phyloP scores from a whole-genome alignment of 2,888 invertebrate genomes.

The Drosophila picticornis region DNA sequence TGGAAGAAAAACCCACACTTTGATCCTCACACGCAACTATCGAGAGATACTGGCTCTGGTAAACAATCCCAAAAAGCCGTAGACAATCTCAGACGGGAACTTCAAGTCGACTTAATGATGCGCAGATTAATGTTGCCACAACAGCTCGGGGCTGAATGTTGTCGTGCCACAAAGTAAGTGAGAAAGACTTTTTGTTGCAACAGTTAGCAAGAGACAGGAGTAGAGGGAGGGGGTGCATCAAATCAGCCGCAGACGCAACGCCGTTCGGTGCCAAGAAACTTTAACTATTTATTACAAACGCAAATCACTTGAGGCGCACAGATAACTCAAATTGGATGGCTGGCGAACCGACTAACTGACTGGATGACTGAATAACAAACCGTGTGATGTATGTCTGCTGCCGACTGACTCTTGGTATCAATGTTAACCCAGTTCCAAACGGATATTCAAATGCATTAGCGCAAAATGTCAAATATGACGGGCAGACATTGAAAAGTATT shows the following conservation, averaged over 20 bases:
- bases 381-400: conserved; percentile 8
- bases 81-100: conserved; percentile 45
- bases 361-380: background rate
- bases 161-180: conserved; percentile 50
- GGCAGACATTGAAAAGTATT: conserved; percentile 52
- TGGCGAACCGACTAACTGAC: conserved; percentile 2
- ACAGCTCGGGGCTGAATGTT: conserved; percentile 37
- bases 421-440: conserved; percentile 51
- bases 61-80: conserved; percentile 28
- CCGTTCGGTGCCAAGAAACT: conserved; percentile 70
- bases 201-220: conserved; percentile 13
- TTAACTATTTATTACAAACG: conserved; percentile 72
- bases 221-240: conserved; percentile 18
- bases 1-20: conserved; percentile 53
- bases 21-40: conserved; percentile 53
- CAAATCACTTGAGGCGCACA: conserved; percentile 56
- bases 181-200: conserved; percentile 47
- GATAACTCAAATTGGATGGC: conserved; percentile 5
- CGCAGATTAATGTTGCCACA: conserved; percentile 72
- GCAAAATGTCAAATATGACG: conserved; percentile 77
- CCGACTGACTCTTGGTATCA: conserved; percentile 14
- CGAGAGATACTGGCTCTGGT: conserved; percentile 25
- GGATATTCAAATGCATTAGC: conserved; percentile 78
- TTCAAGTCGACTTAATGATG: conserved; percentile 67
- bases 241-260: conserved; percentile 63